Conservation (phyloP, 1,140 invertebrate species). For the Aporrectodea caliginosa region DNA sequence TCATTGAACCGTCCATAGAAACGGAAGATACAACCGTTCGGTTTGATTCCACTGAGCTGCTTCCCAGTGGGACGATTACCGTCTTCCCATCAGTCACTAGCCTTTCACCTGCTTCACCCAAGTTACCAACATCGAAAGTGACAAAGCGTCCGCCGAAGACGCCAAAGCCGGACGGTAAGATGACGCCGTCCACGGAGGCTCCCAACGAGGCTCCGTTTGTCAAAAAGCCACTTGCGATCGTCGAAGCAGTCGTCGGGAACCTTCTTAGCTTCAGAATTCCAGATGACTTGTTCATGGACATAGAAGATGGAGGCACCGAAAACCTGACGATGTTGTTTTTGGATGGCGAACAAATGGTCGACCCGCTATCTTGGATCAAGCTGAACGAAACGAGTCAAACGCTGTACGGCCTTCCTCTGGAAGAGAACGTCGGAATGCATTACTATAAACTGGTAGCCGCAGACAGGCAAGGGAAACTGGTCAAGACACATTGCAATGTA, state of each 20-base stretch:
- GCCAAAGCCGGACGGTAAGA: neutral
- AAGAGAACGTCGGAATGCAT: slow-evolving; percentile 21
- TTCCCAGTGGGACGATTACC: neutral
- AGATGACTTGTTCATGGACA: neutral
- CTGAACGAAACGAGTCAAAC: neutral
- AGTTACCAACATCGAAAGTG: neutral
- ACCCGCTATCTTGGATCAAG: neutral
- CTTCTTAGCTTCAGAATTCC: neutral
- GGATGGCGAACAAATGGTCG: neutral
- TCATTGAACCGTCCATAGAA: neutral
- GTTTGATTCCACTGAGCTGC: neutral
- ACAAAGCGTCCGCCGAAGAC: neutral
- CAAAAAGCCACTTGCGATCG: neutral
- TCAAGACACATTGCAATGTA: slow-evolving; percentile 74
- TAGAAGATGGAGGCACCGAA: neutral
- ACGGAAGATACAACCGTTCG: neutral
- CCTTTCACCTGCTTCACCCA: neutral
- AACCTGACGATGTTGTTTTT: neutral
- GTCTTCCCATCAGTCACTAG: neutral
- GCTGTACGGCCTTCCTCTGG: slow-evolving; percentile 28
- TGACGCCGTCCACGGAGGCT: neutral
- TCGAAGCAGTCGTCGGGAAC: neutral
- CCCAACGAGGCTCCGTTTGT: neutral
- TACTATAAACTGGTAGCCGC: slow-evolving; percentile 71
- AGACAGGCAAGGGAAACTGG: slow-evolving; percentile 64